These are phyloP conservation scores for Acrobasis repandana DNA, from an alignment of 2,888 invertebrate genomes.

Conservation along the genomic window DNA sequence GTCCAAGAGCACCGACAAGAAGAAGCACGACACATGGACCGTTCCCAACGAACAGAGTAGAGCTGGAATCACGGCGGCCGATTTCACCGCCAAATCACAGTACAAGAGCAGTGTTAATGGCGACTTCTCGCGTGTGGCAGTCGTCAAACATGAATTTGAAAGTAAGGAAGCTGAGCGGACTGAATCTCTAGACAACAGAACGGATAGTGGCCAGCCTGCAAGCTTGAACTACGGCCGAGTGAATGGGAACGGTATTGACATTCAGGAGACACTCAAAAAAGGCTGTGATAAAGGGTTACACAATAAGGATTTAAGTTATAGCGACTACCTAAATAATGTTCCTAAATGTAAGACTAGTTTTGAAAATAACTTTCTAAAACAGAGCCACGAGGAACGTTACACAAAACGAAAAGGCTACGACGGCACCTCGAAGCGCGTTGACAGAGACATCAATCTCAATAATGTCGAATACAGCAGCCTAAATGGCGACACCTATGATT, in stretches of 20 bases:
- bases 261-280: conserved; percentile 76
- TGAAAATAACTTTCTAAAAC: conserved; percentile 78
- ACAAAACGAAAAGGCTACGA: conserved; percentile 76
- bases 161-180: conserved; percentile 66
- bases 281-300: conserved; percentile 82
- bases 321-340: conserved; percentile 78
- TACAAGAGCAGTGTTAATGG: conserved; percentile 50
- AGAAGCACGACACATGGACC: conserved; percentile 76
- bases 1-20: conserved; percentile 71
- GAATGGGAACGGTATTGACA: conserved; percentile 71
- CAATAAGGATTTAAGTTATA: conserved; percentile 74
- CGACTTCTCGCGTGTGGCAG: conserved; percentile 69
- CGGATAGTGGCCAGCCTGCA: conserved; percentile 60
- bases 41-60: conserved; percentile 67
- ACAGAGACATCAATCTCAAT: conserved; percentile 73
- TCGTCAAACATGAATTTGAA: conserved; percentile 74
- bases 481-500: conserved; percentile 75
- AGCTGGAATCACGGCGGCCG: conserved; percentile 61
- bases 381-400: conserved; percentile 73
- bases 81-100: conserved; percentile 61
- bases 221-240: conserved; percentile 66
- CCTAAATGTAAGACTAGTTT: conserved; percentile 81
- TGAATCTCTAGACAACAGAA: conserved; percentile 59
- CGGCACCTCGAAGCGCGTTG: conserved; percentile 64
- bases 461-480: conserved; percentile 72